Percentiles rank a stretch among this genome's conserved stretches.
Conservation (phyloP, 2,113 vertebrate genomes). For the Donacobius atricapilla region DNA sequence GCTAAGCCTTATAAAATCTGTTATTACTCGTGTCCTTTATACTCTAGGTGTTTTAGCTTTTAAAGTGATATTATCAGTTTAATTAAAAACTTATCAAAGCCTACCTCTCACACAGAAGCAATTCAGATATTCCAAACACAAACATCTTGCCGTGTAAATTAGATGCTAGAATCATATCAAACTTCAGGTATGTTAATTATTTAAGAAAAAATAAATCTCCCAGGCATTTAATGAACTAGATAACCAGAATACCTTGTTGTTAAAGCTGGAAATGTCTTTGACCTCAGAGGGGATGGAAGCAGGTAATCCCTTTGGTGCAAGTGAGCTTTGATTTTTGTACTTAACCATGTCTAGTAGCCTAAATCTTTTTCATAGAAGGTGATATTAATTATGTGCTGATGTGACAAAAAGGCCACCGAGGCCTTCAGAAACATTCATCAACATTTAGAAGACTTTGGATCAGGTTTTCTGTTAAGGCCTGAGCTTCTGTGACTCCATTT, state of each 20-base stretch:
- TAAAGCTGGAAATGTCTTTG: conserved; percentile 6
- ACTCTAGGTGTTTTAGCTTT: conserved; percentile 66
- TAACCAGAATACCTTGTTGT: neutral
- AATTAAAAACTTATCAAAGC: conserved; percentile 73
- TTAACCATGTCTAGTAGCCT: neutral
- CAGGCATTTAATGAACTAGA: neutral
- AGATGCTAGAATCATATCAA: conserved; percentile 33
- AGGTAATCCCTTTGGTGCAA: conserved; percentile 5
- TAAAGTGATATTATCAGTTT: conserved; percentile 77
- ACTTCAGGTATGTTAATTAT: conserved; percentile 20
- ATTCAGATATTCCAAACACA: conserved; percentile 51
- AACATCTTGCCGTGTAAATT: conserved; percentile 41
- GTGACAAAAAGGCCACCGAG: neutral
- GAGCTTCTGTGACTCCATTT: neutral
- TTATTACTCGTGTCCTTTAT: conserved; percentile 71
- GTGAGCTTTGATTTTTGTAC: neutral
- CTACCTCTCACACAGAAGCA: conserved; percentile 38
- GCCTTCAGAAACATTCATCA: neutral
- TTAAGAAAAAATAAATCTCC: neutral
- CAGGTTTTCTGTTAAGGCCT: neutral
- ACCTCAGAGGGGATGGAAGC: neutral
- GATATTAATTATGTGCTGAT: neutral
- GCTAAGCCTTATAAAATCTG: conserved; percentile 67
- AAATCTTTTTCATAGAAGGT: neutral
- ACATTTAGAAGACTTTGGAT: neutral